These are phyloP conservation scores for Lymantria dispar DNA, from an alignment of 2,888 invertebrate species.

Conservation along the genomic window DNA sequence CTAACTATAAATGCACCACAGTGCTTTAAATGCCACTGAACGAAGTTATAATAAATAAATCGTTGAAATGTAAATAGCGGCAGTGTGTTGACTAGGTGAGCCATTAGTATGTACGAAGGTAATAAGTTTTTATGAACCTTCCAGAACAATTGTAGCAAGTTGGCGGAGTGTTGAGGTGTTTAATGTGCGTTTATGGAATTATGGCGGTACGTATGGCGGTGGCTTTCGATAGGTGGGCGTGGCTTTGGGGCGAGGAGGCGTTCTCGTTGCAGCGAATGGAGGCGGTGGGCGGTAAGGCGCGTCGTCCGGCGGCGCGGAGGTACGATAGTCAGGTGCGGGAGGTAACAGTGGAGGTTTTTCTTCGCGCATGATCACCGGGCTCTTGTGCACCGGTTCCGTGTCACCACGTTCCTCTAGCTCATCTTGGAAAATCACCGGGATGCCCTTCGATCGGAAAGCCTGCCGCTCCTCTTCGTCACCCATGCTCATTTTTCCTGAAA, in stretches of 20 bases:
- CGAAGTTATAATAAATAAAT: conserved; percentile 27
- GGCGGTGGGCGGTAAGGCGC: conserved; percentile 96
- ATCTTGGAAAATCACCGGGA: conserved; percentile 98
- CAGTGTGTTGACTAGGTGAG: conserved; percentile 30
- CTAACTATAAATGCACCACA: conserved; percentile 35
- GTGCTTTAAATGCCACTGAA: conserved; percentile 17
- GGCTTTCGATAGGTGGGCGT: conserved; percentile 97
- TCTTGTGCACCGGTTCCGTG: conserved; percentile 92
- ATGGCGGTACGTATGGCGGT: conserved; percentile 98
- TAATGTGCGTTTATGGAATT: conserved; percentile 66
- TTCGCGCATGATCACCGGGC: conserved; percentile 96
- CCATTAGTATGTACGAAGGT: conserved; percentile 20
- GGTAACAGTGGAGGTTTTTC: conserved; percentile 96
- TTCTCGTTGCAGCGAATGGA: conserved; percentile 89
- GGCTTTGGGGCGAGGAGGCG: conserved; percentile 90
- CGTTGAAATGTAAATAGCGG: conserved; percentile 21
- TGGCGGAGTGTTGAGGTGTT: conserved; percentile 4
- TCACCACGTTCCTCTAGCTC: conserved; percentile 97
- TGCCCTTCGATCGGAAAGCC: conserved; percentile 91
- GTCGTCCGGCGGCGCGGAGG: conserved; percentile 66
- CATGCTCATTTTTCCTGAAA: conserved; percentile 85
- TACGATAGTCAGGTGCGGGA: conserved; percentile 86
- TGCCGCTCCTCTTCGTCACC: conserved; percentile 91
- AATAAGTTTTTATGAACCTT: background rate
- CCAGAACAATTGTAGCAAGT: conserved; percentile 2